These are phyloP conservation scores for Lipotes vexillifer DNA, from an alignment of 2,113 vertebrate species.

Conservation along the genomic window DNA sequence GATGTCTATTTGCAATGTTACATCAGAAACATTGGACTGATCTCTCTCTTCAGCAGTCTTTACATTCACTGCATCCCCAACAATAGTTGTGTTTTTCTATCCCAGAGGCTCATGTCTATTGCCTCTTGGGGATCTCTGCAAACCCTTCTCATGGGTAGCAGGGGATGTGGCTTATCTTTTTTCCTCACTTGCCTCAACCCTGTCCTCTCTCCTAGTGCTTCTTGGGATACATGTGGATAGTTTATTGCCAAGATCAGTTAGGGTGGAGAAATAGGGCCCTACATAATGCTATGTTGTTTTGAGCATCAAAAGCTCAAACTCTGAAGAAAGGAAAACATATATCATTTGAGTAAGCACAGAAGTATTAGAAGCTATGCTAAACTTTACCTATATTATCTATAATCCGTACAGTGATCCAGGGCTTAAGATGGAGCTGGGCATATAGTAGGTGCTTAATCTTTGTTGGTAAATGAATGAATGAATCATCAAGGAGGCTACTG, in stretches of 20 bases:
- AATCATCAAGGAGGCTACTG: background rate
- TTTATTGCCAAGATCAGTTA: background rate
- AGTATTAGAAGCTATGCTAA: background rate
- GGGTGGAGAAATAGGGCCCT: background rate
- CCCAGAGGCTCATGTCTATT: rapidly evolving
- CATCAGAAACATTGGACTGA: background rate
- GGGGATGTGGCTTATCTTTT: background rate
- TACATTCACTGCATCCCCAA: background rate
- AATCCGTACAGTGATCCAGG: background rate
- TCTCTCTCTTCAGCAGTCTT: background rate
- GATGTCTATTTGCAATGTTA: background rate
- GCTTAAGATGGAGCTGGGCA: background rate
- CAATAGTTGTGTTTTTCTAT: background rate
- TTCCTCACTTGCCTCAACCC: background rate
- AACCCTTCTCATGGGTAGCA: background rate
- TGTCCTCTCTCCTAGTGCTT: background rate
- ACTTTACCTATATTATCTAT: background rate
- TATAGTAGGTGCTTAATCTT: background rate
- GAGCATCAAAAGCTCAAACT: slow-evolving; percentile 34
- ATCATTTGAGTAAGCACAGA: background rate
- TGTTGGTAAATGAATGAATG: background rate
- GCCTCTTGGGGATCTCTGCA: background rate
- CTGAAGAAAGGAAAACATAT: slow-evolving; percentile 19
- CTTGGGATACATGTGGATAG: background rate
- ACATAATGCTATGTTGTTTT: background rate